Percentiles rank a stretch among this genome's conserved stretches.
These are phyloP conservation scores for Exaiptasia diaphana DNA, from an alignment of 64 coral and sea anemone species.

Conservation along the genomic window DNA sequence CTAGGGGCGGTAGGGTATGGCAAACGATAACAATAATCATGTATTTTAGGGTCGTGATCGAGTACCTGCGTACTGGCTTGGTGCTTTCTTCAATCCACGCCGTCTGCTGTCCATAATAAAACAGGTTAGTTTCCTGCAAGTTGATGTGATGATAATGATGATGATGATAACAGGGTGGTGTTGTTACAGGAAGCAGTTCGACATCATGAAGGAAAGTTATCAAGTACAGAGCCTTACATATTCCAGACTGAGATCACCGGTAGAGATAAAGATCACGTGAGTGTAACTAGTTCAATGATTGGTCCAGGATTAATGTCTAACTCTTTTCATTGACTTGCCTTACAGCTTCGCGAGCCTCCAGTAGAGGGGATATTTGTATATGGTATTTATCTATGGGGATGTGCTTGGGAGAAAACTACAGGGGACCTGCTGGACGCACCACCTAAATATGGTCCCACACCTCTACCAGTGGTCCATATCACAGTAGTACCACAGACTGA, in stretches of 20 bases:
- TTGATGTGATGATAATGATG: neutral
- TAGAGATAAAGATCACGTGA: slow-evolving; percentile 97
- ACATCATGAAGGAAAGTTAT: slow-evolving; percentile 63
- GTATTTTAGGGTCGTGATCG: slow-evolving; percentile 80
- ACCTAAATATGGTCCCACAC: slow-evolving; percentile 86
- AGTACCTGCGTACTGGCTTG: slow-evolving; percentile 94
- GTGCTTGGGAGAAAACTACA: slow-evolving; percentile 99
- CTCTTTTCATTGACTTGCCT: neutral
- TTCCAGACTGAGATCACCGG: slow-evolving; percentile 97
- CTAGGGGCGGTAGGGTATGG: neutral
- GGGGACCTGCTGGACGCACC: slow-evolving; percentile 94
- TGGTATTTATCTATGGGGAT: slow-evolving; percentile 94
- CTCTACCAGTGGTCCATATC: slow-evolving; percentile 90
- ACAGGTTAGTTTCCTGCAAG: slow-evolving; percentile 46
- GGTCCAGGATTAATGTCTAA: neutral
- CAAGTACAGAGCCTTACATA: slow-evolving; percentile 75
- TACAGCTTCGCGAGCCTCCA: slow-evolving; percentile 88
- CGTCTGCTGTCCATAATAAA: slow-evolving; percentile 83
- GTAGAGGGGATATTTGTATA: slow-evolving; percentile 94
- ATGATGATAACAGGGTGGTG: neutral
- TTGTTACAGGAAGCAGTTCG: slow-evolving; percentile 72
- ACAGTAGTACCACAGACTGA: slow-evolving; percentile 80
- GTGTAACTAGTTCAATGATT: neutral
- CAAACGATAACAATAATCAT: neutral
- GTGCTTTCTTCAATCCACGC: slow-evolving; percentile 88